A percentile compares a stretch with the other conserved stretches of the same genome.
phyloP scores from a whole-genome alignment of 2,888 invertebrate genomes.

The Acanthosoma haemorrhoidale region DNA sequence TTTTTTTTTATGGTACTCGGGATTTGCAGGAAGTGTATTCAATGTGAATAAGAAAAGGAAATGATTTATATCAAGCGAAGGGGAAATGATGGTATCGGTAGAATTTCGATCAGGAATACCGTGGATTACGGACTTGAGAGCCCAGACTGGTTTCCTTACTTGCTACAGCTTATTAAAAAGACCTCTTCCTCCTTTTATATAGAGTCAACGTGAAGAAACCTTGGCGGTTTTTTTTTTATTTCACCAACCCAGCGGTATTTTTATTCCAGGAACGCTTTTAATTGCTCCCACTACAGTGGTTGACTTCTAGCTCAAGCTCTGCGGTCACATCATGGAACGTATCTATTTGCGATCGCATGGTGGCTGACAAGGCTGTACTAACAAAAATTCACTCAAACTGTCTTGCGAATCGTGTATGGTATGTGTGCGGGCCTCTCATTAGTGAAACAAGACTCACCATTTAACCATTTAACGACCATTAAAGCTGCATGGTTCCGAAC shows the following conservation, averaged over 20 bases:
- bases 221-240: conserved; percentile 12
- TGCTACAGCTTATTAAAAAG: conserved; percentile 3
- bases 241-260: conserved; percentile 3
- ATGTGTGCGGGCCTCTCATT: no score
- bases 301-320: background rate
- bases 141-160: conserved; percentile 7
- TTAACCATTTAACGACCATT: no score
- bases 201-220: background rate
- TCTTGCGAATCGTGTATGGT: no score
- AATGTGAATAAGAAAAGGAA: background rate
- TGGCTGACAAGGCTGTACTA: no score
- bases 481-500: no score
- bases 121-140: background rate
- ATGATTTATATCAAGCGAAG: conserved; percentile 9
- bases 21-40: background rate
- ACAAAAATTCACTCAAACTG: no score
- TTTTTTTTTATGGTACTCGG: background rate
- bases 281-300: background rate
- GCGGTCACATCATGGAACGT: background rate
- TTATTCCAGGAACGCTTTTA: conserved; percentile 12
- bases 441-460: no score
- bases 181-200: conserved; percentile 1
- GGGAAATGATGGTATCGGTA: conserved; percentile 1
- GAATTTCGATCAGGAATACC: conserved; percentile 6
- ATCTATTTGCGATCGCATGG: background rate